Base-by-base conservation (phyloP, 2,888 invertebrate genomes). In the Clistopyga incitator region DNA sequence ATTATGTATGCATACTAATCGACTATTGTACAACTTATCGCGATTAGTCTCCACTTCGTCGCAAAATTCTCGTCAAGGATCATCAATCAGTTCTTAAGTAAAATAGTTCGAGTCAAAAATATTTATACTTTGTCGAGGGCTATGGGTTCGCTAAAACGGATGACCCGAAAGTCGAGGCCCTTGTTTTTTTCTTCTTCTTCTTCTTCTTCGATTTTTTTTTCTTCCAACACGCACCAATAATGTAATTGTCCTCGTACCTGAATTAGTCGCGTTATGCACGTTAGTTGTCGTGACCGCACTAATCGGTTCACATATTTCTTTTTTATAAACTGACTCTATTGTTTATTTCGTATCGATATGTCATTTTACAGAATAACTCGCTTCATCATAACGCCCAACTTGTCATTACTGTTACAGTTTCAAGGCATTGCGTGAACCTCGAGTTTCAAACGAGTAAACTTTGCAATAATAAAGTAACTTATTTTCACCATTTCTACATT, bases 41-140 rank as follows among this genome's bases (percentile, higher is more conserved):
- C 79, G 54, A 56, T 77, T 76, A 84, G 80, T 72, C 61, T 82
- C 76, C 29, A 8, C 72, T 79, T 65, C 13, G 13, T 45, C 76
- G 18, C 61, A 38, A 84, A 83, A 86, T 86, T 83, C 84, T 86
- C 85, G 86, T 86, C 85, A 25, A 70, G 54, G 75, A 75, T 75
- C 81, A 85, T 88, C 77, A 70, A 85, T 88, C 75, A 72, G 84
- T 75, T 80, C 84, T 90, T 88, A 88, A 87, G 85, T 89, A 90
- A 91, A 76, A 91, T 65, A 90, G 84, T 87, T 90, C 76, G 79
- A 87, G 88, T 88, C 85, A 91, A 91, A 91, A 91, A 90, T 91
- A 91, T 90, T 85, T 90, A 86, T 87, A 88, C 86, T 88, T 88
- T 88, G 86, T 90, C 86, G 86, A 89, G 88, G 86, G 54, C 10